Evolutionary conservation across 1,140 invertebrate species (phyloP).

Genomic region (Carposina sasakii): DNA sequence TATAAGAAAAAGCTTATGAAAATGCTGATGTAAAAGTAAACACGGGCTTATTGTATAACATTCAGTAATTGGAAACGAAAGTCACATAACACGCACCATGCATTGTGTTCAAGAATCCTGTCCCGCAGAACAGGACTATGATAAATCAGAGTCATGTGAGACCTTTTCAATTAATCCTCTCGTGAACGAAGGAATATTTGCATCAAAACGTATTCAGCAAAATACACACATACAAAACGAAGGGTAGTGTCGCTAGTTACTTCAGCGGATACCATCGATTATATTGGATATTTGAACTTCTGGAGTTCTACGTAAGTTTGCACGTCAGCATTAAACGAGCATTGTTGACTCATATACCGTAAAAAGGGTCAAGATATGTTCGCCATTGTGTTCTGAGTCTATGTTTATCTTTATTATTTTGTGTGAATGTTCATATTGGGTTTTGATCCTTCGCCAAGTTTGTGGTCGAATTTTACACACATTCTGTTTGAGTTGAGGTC

Average conservation of each 20-base stretch:
- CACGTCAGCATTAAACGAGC: conserved; percentile 43
- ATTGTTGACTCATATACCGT: conserved; percentile 43
- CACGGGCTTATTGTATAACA: no score
- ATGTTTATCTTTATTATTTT: conserved; percentile 52
- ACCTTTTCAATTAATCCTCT: conserved; percentile 66
- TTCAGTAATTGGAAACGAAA: no score
- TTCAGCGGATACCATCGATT: no score
- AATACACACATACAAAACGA: conserved; percentile 46
- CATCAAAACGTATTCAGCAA: conserved; percentile 59
- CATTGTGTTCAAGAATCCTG: no score
- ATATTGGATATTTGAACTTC: no score
- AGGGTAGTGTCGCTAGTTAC: no score
- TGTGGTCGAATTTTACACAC: conserved; percentile 25
- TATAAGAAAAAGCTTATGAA: no score
- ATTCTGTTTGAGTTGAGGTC: no score
- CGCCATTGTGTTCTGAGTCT: conserved; percentile 41
- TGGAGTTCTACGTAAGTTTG: no score
- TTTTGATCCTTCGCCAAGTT: conserved; percentile 26
- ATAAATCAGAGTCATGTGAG: conserved; percentile 59
- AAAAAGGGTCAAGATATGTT: conserved; percentile 62
- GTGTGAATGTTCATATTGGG: conserved; percentile 52
- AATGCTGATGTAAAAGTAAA: no score
- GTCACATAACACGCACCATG: no score
- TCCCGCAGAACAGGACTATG: conserved; percentile 23
- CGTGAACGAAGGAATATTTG: conserved; percentile 51